Evolutionary conservation across 2,888 invertebrate species (phyloP), one percentile per base, ranked within the genome.

Genomic region (Heliconius erato): DNA sequence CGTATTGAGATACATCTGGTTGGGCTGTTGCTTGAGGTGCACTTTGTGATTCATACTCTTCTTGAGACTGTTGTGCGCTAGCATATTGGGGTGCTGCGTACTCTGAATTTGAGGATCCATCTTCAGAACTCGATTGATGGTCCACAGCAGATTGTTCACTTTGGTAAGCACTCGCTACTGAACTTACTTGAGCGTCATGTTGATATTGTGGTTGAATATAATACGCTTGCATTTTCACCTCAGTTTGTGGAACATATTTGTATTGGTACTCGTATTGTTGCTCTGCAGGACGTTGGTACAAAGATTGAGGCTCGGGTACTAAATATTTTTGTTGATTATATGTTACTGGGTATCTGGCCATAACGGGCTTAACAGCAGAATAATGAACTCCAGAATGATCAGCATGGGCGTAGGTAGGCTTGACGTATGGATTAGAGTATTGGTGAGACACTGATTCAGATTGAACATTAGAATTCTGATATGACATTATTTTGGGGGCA

Each of bases 301-400:
- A 82, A 19, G 92, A 88, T 85, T 94, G 92, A 49, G 91, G 89
- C 84, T 91, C 91, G 16, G 92, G 86, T 68, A 89, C 85, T 77
- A 91, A 89, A 84, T 94, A 93, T 49, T 92, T 91, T 63, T 91
- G 91, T 44, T 89, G 90, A 49, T 88, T 87, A 82, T 94, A 93
- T 72, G 90, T 92, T 71, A 92, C 89, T 65, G 96, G 96, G 85
- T 95, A 96, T 85, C 90, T 92, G 3, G 96, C 95, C 94, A 95
- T 95, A 3, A 94, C 94, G n/a, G 96, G 96, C 85, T 95, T 94
- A 2, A 95, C 96, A 23, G 94, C 95, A 2, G 95, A 95, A 84
- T 96, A 96, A 82, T 96, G 95, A 6, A 96, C 93, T 71, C 96
- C 96, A 49, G 96, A 94, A 67, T 92, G 90, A 86, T 95, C 94